phyloP scores from a whole-genome alignment of 2,888 invertebrate genomes.

The Sialis fuliginosa region DNA sequence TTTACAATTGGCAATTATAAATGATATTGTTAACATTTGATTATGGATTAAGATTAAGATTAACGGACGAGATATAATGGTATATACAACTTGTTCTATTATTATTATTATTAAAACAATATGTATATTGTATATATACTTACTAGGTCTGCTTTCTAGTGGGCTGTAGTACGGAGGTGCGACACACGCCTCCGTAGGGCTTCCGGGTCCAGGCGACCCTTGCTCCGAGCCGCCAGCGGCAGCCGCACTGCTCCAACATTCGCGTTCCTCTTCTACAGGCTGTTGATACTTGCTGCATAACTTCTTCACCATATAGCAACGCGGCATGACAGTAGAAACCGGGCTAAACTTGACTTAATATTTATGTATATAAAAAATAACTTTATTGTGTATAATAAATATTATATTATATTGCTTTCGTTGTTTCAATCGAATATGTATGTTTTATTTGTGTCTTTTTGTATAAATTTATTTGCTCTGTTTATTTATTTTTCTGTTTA shows the following conservation, averaged over 20 bases:
- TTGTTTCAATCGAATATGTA: constrained; percentile 1
- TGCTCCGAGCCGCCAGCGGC: constrained; percentile 16
- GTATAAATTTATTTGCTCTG: not conserved
- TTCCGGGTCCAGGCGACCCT: constrained; percentile 22
- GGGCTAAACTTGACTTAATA: too few relatives aligned
- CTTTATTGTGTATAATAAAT: too few relatives aligned
- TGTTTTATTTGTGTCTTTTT: not conserved
- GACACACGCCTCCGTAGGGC: constrained; percentile 40
- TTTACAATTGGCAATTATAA: too few relatives aligned
- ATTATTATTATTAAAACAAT: too few relatives aligned
- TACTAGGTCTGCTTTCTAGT: constrained; percentile 18
- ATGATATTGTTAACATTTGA: too few relatives aligned
- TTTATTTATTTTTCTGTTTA: not conserved
- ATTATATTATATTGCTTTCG: constrained; percentile 4
- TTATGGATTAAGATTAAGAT: too few relatives aligned
- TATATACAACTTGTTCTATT: too few relatives aligned
- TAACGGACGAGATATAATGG: too few relatives aligned
- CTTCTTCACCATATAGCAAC: constrained; percentile 62
- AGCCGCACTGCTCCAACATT: constrained; percentile 24
- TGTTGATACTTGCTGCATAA: constrained; percentile 31
- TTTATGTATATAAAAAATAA: too few relatives aligned
- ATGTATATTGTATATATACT: constrained; percentile 8
- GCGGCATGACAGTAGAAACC: constrained; percentile 34
- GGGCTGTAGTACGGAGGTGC: constrained; percentile 42
- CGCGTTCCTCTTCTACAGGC: constrained; percentile 21